Evolutionary conservation across 2,113 vertebrate species (phyloP), one percentile per base, ranked within the genome.

Genomic region (Stercorarius parasiticus): DNA sequence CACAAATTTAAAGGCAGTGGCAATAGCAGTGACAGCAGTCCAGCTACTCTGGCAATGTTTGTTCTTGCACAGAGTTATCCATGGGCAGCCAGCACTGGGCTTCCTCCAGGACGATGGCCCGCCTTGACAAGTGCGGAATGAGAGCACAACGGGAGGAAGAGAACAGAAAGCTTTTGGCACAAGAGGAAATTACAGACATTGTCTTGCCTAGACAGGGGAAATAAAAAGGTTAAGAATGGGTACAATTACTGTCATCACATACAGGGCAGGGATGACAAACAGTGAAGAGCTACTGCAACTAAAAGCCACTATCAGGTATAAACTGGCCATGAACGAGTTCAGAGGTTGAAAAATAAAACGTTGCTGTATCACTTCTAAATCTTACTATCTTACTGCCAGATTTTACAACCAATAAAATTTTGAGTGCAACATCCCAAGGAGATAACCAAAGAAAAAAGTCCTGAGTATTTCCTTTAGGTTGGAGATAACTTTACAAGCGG

Each of bases 31-130:
- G 38, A 77, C 14, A 72, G 7, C 53, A 49, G 18, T 43, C 52
- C 4, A 0, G 4, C 58, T 49, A 4, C 1, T 1, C 12, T 3
- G 14, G 5, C 20, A 76, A 36, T 9, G 15, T 40, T n/a, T 67
- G 47, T 11, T 64, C 47, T 58, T 76, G 34, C 56, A 53, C 20
- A 21, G 64, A 38, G 14, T 45, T 86, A 11, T 52, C 20, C 11
- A 11, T 15, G 38, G 8, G 40, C 74, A 53, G 1, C 9, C 21
- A 67, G 38, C 27, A 40, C 29, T 13, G 38, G 43, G 14, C 52
- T 64, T 80, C 52, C 62, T 69, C 47, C 52, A n/a, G 47, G 27
- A 71, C 2, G 3, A 58, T 38, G 18, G 8, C 7, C 6, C 80
- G 8, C 32, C 40, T 71, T 76, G 52, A 43, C 13, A 83, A 67